Base-by-base conservation (phyloP, 2,888 invertebrate genomes). In the Rapana venosa region DNA sequence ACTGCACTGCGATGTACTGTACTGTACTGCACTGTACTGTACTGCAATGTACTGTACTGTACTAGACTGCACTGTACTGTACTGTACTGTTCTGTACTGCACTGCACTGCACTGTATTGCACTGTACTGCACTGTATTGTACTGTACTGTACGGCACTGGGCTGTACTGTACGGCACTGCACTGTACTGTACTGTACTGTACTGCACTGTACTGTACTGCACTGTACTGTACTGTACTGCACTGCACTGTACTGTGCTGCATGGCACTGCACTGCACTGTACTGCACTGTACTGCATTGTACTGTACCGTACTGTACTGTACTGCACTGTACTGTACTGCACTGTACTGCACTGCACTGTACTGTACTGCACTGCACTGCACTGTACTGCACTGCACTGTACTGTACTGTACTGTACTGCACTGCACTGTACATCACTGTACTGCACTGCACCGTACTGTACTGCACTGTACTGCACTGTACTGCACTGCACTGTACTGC, bases 271-370 rank as follows among this genome's bases (percentile, higher is more conserved):
- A 81, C 81, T 81, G 81, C 5, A 81, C 6, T 81, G 88, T 32
- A 88, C 79, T 88, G 81, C 56, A 32, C 47, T 79, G 66, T 32
- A 77, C 36, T 87, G 74, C 22, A 81, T 22, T 81, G 36, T 20
- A 81, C 36, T 81, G 36, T 26, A 81, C 36, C 17, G 79, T 36
- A 81, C 81, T 81, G 81, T 0, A 81, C 36, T 36, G 81, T 8
- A 81, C 35, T 81, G 81, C 22, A 81, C 20, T 81, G 81, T 15
- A 81, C 36, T 36, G 36, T 5, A 81, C 81, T 81, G 81, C 22
- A 81, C n/a, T 36, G 36, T 81, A 35, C 81, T 81, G 81, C 6
- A 81, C 81, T 35, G 81, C 22, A 81, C 36, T 81, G 81, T 36
- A 81, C 11, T 81, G 36, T 36, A 20, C 81, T 81, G 81, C 22